phyloP scores from a whole-genome alignment of 2,113 vertebrate genomes.

The Todiramphus saurophagus region DNA sequence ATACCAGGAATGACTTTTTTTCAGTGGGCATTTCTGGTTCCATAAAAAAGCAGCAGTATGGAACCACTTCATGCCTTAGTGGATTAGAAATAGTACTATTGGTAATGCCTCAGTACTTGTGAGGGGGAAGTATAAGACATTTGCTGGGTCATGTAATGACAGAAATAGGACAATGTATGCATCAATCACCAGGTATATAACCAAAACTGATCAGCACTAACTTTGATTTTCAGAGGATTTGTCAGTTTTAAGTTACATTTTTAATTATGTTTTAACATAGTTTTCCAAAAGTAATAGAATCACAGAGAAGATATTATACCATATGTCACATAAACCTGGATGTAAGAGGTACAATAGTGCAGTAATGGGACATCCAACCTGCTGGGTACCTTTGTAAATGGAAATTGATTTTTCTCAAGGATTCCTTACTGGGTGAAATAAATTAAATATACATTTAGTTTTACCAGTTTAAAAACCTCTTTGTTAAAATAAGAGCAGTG shows the following conservation, averaged over 20 bases:
- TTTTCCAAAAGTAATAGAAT: conserved; percentile 56
- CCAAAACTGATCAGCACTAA: neutral
- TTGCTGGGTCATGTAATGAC: neutral
- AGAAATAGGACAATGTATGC: neutral
- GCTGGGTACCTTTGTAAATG: conserved; percentile 57
- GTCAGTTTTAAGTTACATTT: neutral
- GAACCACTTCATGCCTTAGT: neutral
- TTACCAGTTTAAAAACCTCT: conserved; percentile 70
- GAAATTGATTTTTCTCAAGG: conserved; percentile 72
- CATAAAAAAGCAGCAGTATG: neutral
- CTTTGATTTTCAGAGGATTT: neutral
- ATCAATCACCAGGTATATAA: neutral
- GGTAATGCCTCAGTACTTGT: neutral
- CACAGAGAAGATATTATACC: conserved; percentile 39
- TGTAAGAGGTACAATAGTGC: neutral
- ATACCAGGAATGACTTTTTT: neutral
- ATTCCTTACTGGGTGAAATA: conserved; percentile 57
- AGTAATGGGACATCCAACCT: conserved; percentile 8
- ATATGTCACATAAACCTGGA: conserved; percentile 45
- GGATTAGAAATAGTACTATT: neutral
- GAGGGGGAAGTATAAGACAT: neutral
- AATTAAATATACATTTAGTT: conserved; percentile 72
- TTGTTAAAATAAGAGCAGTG: conserved; percentile 62
- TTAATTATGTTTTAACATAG: neutral
- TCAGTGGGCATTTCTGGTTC: neutral